Evolutionary conservation across 2,113 vertebrate species (phyloP).

Genomic region (Dolichallabes microphthalmus): DNA sequence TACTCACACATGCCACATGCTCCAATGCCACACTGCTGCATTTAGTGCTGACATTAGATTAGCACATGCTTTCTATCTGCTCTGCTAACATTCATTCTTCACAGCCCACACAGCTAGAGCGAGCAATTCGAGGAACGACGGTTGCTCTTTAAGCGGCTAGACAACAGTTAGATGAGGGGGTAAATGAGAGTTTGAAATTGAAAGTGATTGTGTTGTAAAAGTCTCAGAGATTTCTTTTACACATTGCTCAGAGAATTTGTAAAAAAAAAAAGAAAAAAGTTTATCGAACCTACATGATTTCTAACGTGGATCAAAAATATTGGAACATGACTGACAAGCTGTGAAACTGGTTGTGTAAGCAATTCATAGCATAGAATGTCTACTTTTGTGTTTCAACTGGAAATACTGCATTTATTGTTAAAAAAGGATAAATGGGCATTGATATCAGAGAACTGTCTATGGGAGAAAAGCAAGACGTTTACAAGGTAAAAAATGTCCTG

Average conservation of each 20-base stretch:
- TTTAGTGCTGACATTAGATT: conserved; percentile 60
- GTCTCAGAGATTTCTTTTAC: neutral
- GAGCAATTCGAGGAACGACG: conserved; percentile 8
- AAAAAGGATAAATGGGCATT: neutral
- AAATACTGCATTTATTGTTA: neutral
- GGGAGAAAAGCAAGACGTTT: neutral
- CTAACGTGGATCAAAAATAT: neutral
- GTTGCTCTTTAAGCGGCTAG: conserved; percentile 32
- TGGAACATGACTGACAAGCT: neutral
- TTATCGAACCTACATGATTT: neutral
- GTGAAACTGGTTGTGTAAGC: neutral
- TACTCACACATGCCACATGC: conserved; percentile 58
- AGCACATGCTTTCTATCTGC: conserved; percentile 35
- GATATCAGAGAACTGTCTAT: neutral
- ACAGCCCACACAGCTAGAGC: conserved; percentile 35
- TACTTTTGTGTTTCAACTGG: neutral
- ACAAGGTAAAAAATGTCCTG: neutral
- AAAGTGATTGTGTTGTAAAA: conserved; percentile 14
- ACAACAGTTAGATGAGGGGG: neutral
- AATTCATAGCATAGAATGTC: neutral
- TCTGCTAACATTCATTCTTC: conserved; percentile 31
- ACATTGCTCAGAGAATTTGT: neutral
- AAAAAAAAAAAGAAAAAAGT: no score
- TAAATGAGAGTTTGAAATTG: neutral
- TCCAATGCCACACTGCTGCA: conserved; percentile 55